Evolutionary conservation across 2,113 vertebrate species (phyloP), one percentile per base, ranked within the genome.

Genomic region (Illadopsis cleaveri): DNA sequence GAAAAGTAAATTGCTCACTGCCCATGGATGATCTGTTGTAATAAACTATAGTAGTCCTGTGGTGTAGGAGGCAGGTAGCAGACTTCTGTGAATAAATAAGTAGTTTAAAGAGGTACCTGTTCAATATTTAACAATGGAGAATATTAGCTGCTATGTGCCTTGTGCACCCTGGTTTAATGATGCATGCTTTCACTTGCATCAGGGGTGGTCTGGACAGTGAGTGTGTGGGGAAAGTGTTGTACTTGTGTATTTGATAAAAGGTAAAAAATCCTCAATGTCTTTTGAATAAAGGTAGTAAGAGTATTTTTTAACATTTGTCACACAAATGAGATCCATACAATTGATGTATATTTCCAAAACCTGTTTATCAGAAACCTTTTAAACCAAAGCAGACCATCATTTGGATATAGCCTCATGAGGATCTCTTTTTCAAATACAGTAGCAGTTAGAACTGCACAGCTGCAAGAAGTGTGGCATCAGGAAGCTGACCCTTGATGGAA

Each of bases 91-190:
- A 84, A 81, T 83, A 89, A 90, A 79, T 91, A 62, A 89, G 33
- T 37, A 64, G 25, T 37, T 27, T 91, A 53, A 23, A 4, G 3
- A 79, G 37, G 15, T 47, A 56, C 27, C n/a, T 92, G 31, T 48
- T 96, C 85, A 89, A 89, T 87, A 68, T 78, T 84, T 84, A 91
- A 76, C n/a, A 33, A 9, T 33, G 35, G 72, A 76, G 45, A 85
- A 16, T 61, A 38, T 86, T 71, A 79, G 44, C 40, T 92, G 25
- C 12, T 1, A 0, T 25, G 7, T 69, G 28, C 33, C 10, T 64
- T 86, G 6, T 86, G 60, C 22, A 40, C 5, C 30, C 28, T 64
- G 6, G 20, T 70, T 75, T 64, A 60, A 15, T 71, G 40, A 60
- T 40, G 16, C 28, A 27, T 56, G 12, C 44, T 75, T 89, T 92